Evolutionary conservation across 1,140 invertebrate species (phyloP), one percentile per base, ranked within the genome.

Genomic region (Drosophila sp.): DNA sequence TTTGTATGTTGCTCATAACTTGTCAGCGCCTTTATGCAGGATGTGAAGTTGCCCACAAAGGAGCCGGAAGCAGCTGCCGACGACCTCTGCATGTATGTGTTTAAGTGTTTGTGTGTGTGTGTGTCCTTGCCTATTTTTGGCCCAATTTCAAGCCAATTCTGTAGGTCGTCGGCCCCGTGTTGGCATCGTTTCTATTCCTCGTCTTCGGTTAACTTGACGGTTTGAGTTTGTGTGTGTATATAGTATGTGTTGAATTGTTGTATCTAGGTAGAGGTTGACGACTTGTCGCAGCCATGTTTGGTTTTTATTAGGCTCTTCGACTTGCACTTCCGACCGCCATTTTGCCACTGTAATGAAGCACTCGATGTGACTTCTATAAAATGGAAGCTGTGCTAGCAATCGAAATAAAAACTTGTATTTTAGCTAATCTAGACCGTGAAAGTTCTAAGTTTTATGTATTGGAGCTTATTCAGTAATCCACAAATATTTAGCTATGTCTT

Each of bases 21-120:
- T 89, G 83, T 89, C 83, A 89, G 78, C 82, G 67, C 67, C 32
- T 48, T 11, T 18, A 9, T 41, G 41, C 51, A 58, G 51, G 43
- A 57, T 67, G 58, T 34, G 48, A 29, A 8, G 36, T 29, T 2
- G 27, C 27, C 40, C 7, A 27, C 6, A n/a, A 34, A 71, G 67
- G 16, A 66, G 62, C 70, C 25, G 64, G 48, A 72, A 67, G 48
- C 70, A 72, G 70, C 70, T 72, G 72, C 41, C 13, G 2, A 9
- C 25, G 0, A 0, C n/a, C 11, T 78, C 16, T 73, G 53, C 43
- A 34, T 74, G 29, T 9, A 29, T 43, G 38, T 32, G 16, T 16
- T 13, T 56, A 21, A 51, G 45, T 32, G 14, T 34, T 3, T 51
- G 5, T 29, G 4, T 46, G 11, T 72, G 45, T 57, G 51, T 51